Base-by-base conservation (phyloP, 2,888 invertebrate species). In the Oscheius onirici region DNA sequence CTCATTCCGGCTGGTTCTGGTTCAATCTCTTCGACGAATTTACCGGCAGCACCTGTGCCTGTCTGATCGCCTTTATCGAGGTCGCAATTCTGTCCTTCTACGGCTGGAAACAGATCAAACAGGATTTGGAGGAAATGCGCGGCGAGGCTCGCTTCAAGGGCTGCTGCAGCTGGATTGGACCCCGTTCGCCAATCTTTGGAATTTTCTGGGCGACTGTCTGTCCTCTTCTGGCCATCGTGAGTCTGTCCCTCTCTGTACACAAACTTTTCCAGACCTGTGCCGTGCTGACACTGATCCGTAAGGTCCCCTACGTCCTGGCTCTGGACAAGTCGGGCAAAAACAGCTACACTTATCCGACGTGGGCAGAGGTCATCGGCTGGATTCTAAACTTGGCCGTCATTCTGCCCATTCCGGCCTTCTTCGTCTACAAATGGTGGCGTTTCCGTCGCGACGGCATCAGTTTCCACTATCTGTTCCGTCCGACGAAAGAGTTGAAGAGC, bases 1-100 rank as follows among this genome's bases (percentile, higher is more conserved):
- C 68, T 11, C 52, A 74, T 68, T 67, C 46, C 20, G 57, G 68
- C 13, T 57, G 49, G 51, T 68, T 57, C 46, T 68, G 68, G 68
- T 68, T 68, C 58, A 41, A 44, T 1, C 11, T 68, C 24, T 68
- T 57, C 58, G 49, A 68, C 20, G 57, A 57, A 6, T 68, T 68
- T 34, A 57, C 46, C 15, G 68, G 57, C 11, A 43, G 44, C 24
- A 68, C 68, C 22, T 26, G 57, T 24, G 46, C 34, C 20, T 68
- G 57, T 20, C 11, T 68, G 17, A 41, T 58, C 0, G 26, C 58
- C 2, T 57, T 57, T 26, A 13, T 57, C 15, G 68, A 68, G 34
- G 26, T 63, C 15, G n/a, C 15, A 6, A 43, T 63, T 26, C n/a
- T 63, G 8, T 46, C 51, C 17, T 20, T 49, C 2, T 63, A 63